Conservation (phyloP, 2,113 vertebrate species). For the Megaleporinus macrocephalus region DNA sequence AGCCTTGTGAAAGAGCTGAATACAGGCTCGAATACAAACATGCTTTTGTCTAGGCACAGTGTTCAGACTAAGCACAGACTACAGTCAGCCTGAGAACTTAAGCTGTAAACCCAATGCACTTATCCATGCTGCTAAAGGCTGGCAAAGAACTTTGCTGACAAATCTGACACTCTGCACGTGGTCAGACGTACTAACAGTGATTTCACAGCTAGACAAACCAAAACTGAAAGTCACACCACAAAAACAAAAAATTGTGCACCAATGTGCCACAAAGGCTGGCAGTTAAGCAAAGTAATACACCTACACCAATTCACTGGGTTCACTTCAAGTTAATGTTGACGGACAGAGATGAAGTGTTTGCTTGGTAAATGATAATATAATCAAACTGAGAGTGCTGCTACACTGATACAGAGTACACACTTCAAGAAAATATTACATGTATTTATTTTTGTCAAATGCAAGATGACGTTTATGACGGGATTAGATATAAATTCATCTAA, state of each 20-base stretch:
- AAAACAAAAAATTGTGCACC: not conserved
- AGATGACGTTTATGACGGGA: too few species aligned
- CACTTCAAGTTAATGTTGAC: too few species aligned
- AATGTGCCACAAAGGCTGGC: not conserved
- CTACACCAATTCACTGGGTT: not conserved
- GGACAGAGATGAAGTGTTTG: not conserved
- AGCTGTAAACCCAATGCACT: not conserved
- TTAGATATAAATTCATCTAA: too few species aligned
- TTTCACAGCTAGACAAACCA: not conserved
- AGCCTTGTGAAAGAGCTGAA: not conserved
- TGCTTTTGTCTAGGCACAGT: not conserved
- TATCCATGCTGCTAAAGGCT: constrained; percentile 7
- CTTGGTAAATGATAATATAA: not conserved
- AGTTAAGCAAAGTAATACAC: not conserved
- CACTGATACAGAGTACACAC: too few species aligned
- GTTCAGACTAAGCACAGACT: constrained; percentile 4
- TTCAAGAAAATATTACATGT: too few species aligned
- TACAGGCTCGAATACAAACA: not conserved
- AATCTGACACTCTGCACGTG: constrained; percentile 5
- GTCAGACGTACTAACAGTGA: not conserved
- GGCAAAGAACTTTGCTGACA: not conserved
- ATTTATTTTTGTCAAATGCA: too few species aligned
- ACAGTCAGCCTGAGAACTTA: not conserved
- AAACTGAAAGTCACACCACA: not conserved
- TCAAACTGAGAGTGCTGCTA: too few species aligned